A percentile compares a stretch with the other conserved stretches of the same genome.
Conservation (phyloP, 2,888 invertebrate species). For the Andricus quercusramuli region DNA sequence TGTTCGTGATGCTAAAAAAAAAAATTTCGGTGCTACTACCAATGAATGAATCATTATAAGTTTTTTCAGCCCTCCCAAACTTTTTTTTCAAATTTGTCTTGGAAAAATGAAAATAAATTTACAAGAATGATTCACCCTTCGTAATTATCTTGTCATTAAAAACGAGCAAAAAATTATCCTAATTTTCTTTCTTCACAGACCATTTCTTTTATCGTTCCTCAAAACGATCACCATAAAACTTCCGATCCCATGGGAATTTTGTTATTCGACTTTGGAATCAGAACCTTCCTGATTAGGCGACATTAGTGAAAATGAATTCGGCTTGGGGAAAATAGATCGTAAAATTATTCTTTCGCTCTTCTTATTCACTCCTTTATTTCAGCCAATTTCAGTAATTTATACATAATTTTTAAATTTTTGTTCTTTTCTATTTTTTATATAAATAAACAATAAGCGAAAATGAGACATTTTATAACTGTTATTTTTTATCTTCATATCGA, state of each 20-base stretch:
- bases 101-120: too few species aligned
- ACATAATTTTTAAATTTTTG: too few species aligned
- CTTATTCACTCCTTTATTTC: not conserved
- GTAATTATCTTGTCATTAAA: not conserved
- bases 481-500: too few species aligned
- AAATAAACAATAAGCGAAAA: too few species aligned
- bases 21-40: too few species aligned
- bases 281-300: slow-evolving; percentile 22
- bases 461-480: too few species aligned
- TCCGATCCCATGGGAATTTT: not conserved
- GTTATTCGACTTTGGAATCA: slow-evolving; percentile 19
- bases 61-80: too few species aligned
- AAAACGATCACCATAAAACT: slow-evolving; percentile 10
- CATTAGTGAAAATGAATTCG: slow-evolving; percentile 31
- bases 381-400: not conserved
- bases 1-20: too few species aligned
- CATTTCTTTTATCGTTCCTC: slow-evolving; percentile 16
- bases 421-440: too few species aligned
- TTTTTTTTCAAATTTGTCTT: too few species aligned
- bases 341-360: slow-evolving; percentile 7
- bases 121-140: not conserved
- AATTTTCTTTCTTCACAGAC: slow-evolving; percentile 11
- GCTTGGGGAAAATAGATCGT: not conserved
- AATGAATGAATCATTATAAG: too few species aligned
- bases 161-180: not conserved